Evolutionary conservation across 2,888 invertebrate species (phyloP), one percentile per base, ranked within the genome.

Genomic region (Mythimna ferrago): DNA sequence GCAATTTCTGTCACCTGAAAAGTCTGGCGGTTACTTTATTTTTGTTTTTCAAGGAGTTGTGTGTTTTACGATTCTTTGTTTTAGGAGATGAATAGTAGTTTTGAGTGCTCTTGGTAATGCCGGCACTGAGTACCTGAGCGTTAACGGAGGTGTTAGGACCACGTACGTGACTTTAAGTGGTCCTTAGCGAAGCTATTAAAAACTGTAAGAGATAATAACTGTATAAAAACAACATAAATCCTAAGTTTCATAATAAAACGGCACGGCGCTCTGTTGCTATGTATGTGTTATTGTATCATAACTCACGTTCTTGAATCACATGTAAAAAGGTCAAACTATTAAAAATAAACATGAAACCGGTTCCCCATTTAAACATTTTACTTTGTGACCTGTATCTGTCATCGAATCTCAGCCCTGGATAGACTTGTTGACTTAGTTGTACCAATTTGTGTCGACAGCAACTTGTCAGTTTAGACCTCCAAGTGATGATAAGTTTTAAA

Each of bases 381-480:
- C 70, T 76, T 66, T 58, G 73, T 73, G 72, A 86, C 86, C 79
- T 75, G 61, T 21, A 81, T 84, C 84, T 77, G 84, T 86, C 86
- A 75, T 61, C 84, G 26, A 38, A 26, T 48, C 38, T 71, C 61
- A 78, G 58, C 38, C 26, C 67, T 48, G 73, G 56, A 48, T 58
- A 73, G 73, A 84, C 76, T 71, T 80, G 86, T 81, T 77, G 79
- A 76, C 64, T 56, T 73, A 81, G 64, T 11, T 10, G 64, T 51
- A 68, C 69, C 76, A 61, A 74, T 75, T 61, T 76, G 65, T 76
- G 71, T 69, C 56, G 58, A 73, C 62, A 67, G 11, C 64, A 63
- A 71, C 73, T 68, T 76, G 73, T 78, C 84, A 67, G 2, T 16
- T 6, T 16, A 32, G 44, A 44, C 54, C 26, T 62, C 32, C 3